A percentile compares a stretch with the other conserved stretches of the same genome.
phyloP scores from a whole-genome alignment of 2,797 vertebrate species.

The Cichlasoma orientale region DNA sequence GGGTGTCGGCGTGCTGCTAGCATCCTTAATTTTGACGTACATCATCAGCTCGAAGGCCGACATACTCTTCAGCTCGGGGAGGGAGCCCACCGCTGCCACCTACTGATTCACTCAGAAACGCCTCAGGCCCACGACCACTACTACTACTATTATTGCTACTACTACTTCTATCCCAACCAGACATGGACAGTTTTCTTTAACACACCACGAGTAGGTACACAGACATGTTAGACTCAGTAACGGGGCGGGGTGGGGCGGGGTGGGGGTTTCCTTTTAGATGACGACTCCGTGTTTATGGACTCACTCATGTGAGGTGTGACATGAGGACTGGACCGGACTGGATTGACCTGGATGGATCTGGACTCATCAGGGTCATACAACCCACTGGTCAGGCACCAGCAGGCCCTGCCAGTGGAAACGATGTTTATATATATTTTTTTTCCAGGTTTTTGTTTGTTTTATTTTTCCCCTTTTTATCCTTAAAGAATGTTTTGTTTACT shows the following conservation, averaged over 20 bases:
- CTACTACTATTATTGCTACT: conserved; percentile 24
- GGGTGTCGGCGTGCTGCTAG: conserved; percentile 83
- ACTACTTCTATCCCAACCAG: conserved; percentile 42
- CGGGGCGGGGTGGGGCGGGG: not conserved
- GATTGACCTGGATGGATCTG: conserved; percentile 59
- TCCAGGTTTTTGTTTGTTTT: conserved; percentile 24
- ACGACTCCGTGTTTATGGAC: conserved; percentile 53
- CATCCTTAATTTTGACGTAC: conserved; percentile 88
- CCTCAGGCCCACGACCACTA: conserved; percentile 51
- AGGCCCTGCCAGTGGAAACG: conserved; percentile 52
- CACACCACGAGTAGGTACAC: conserved; percentile 56
- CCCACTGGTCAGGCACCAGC: conserved; percentile 65
- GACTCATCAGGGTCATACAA: conserved; percentile 66
- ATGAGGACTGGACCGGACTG: conserved; percentile 57
- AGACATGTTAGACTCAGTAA: conserved; percentile 32
- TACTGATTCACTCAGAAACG: conserved; percentile 80
- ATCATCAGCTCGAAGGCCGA: conserved; percentile 91
- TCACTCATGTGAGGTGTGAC: conserved; percentile 60
- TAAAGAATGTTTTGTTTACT: conserved; percentile 73
- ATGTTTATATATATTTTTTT: conserved; percentile 77
- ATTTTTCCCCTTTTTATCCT: conserved; percentile 41
- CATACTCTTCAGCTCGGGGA: conserved; percentile 85
- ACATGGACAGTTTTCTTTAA: conserved; percentile 52
- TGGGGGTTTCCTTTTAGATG: conserved; percentile 1
- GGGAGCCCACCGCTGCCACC: conserved; percentile 82